A percentile compares a stretch with the other conserved stretches of the same genome.
Conservation (phyloP, 2,113 vertebrate species). For the Physeter macrocephalus region DNA sequence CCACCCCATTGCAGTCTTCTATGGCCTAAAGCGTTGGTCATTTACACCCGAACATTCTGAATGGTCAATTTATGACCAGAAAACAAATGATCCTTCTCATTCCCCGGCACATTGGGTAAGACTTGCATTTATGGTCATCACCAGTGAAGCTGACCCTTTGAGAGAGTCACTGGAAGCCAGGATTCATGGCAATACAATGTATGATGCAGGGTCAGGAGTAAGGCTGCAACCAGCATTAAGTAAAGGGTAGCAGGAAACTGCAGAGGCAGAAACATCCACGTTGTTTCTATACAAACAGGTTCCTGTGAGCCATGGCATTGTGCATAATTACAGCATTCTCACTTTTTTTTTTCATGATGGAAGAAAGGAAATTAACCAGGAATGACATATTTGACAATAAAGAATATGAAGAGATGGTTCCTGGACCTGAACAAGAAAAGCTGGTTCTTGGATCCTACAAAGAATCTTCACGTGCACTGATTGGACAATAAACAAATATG, state of each 20-base stretch:
- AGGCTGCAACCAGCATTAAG: neutral
- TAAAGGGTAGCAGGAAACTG: neutral
- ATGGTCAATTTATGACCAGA: neutral
- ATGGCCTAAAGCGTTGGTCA: neutral
- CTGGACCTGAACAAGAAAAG: neutral
- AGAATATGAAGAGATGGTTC: neutral
- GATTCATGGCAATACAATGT: neutral
- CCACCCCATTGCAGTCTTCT: neutral
- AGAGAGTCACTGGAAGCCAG: neutral
- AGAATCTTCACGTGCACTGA: neutral
- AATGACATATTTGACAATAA: neutral
- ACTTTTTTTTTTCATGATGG: neutral
- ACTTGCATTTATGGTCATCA: too few relatives aligned
- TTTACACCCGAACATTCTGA: neutral
- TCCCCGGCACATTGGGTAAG: neutral
- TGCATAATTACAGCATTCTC: neutral
- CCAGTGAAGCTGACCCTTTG: neutral
- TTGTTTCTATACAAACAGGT: neutral
- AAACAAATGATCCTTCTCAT: neutral
- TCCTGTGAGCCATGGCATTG: neutral
- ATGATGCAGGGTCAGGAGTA: accelerated
- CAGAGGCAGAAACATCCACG: neutral
- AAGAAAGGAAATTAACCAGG: neutral
- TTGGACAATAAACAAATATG: neutral
- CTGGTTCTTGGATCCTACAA: neutral